Conservation (phyloP, 2,888 invertebrate species). For the Cheilosia variabilis region DNA sequence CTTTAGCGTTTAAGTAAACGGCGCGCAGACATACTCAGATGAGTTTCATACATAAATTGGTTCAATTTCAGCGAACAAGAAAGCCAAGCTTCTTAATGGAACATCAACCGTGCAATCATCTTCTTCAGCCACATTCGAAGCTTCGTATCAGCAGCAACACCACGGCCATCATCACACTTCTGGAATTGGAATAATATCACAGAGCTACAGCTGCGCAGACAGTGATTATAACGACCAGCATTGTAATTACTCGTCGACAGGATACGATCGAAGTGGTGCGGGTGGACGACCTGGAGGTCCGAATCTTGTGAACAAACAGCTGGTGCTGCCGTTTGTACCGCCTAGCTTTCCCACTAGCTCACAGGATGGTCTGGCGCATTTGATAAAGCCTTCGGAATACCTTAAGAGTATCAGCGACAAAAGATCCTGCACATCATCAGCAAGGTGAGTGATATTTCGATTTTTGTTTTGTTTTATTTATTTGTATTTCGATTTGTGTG, state of each 20-base stretch:
- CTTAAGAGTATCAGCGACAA: constrained; percentile 91
- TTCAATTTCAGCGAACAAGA: constrained; percentile 84
- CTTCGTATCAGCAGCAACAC: constrained; percentile 72
- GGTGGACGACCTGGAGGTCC: constrained; percentile 83
- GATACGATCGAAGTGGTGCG: constrained; percentile 75
- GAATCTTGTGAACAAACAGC: constrained; percentile 92
- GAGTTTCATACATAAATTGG: constrained; percentile 81
- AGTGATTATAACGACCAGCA: constrained; percentile 82
- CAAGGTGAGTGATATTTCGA: constrained; percentile 81
- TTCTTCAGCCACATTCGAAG: constrained; percentile 69
- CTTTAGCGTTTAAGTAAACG: constrained; percentile 64
- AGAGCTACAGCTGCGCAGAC: constrained; percentile 79
- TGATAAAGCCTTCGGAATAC: constrained; percentile 97
- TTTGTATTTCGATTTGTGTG: neutral
- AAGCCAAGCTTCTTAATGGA: constrained; percentile 84
- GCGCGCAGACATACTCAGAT: constrained; percentile 67
- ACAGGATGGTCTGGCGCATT: constrained; percentile 90
- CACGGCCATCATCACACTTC: constrained; percentile 70
- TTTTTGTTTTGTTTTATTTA: neutral
- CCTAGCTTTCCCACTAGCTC: constrained; percentile 91
- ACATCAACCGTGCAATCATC: constrained; percentile 77
- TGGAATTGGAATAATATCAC: constrained; percentile 77
- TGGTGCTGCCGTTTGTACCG: constrained; percentile 94
- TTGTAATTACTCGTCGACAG: constrained; percentile 79
- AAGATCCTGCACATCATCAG: constrained; percentile 84